Percentiles rank a stretch among this genome's conserved stretches.
These are phyloP conservation scores for Scalopus aquaticus DNA, from an alignment of 2,113 vertebrate genomes.

Conservation along the genomic window DNA sequence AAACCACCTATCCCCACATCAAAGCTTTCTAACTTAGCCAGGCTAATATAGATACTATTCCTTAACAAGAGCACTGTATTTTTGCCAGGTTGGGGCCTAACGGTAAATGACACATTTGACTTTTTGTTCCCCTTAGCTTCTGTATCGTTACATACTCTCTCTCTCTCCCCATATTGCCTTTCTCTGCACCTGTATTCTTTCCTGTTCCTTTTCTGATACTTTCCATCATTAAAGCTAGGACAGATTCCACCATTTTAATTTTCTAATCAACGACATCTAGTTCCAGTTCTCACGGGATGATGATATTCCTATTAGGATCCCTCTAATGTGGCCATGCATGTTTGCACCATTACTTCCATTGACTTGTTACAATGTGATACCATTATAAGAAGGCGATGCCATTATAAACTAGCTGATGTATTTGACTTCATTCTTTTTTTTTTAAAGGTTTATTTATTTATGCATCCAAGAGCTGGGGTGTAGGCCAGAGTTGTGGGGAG, in stretches of 20 bases:
- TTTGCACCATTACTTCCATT: background rate
- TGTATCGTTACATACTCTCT: background rate
- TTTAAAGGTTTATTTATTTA: background rate
- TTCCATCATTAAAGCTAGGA: background rate
- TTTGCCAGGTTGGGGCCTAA: background rate
- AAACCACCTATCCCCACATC: background rate
- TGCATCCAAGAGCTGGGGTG: too few species aligned
- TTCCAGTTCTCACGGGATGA: background rate
- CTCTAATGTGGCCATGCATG: background rate
- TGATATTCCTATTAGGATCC: background rate
- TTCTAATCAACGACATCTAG: background rate
- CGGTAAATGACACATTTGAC: background rate
- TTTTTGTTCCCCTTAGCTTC: background rate
- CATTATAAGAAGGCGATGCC: background rate
- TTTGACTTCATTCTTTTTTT: background rate
- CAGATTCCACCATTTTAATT: background rate
- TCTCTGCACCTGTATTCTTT: accelerated
- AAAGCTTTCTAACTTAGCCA: background rate
- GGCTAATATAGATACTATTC: background rate
- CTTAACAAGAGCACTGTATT: background rate
- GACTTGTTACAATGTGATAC: background rate
- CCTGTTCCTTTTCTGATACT: background rate
- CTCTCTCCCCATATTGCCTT: background rate
- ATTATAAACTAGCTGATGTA: background rate
- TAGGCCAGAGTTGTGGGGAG: too few species aligned